Conservation (phyloP, 2,113 vertebrate species). For the Vicugna pacos region DNA sequence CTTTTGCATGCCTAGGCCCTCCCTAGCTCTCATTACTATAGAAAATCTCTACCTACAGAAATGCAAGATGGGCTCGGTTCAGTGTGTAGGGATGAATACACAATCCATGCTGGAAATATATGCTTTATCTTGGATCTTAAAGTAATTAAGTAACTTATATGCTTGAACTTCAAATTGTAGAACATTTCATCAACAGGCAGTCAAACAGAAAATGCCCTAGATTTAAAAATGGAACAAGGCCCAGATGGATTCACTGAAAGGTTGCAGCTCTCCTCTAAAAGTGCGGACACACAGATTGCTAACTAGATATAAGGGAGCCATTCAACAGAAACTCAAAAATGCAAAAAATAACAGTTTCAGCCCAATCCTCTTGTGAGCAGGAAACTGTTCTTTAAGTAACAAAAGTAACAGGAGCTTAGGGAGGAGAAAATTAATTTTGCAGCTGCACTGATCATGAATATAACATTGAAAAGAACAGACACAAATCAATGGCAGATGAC, state of each 20-base stretch:
- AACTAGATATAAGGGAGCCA: constrained; percentile 71
- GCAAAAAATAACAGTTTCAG: constrained; percentile 73
- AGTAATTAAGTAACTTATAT: constrained; percentile 30
- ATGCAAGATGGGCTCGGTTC: neutral
- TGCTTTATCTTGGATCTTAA: constrained; percentile 16
- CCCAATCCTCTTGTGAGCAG: constrained; percentile 54
- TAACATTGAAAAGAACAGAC: constrained; percentile 60
- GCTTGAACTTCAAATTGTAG: constrained; percentile 32
- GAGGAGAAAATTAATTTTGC: constrained; percentile 65
- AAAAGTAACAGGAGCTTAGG: constrained; percentile 55
- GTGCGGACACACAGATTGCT: constrained; percentile 66
- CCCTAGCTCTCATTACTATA: neutral
- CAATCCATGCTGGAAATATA: neutral
- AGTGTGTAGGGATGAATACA: neutral
- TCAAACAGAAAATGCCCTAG: constrained; percentile 64
- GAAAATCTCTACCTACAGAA: neutral
- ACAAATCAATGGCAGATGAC: neutral
- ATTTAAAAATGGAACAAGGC: constrained; percentile 77
- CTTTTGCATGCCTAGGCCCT: neutral
- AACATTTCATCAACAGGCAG: constrained; percentile 50
- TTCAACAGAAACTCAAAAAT: constrained; percentile 61
- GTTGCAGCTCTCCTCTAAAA: constrained; percentile 11
- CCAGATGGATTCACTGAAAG: constrained; percentile 70
- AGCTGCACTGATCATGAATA: constrained; percentile 37
- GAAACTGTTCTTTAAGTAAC: constrained; percentile 76